Base-by-base conservation (phyloP, 2,888 invertebrate genomes). In the Magallana nippona region DNA sequence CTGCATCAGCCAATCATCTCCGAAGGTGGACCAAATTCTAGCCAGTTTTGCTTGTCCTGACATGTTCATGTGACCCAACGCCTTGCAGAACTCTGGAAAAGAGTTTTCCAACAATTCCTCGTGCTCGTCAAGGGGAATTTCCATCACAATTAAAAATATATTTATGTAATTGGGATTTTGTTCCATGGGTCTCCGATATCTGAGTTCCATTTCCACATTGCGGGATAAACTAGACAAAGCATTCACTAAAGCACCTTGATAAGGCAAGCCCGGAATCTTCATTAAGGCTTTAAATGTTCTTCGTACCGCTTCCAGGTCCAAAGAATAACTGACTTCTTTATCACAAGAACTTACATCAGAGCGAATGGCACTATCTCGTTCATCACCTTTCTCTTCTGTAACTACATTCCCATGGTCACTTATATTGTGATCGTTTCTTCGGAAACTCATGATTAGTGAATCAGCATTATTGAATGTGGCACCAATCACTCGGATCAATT, bases 61-160 rank as follows among this genome's bases (percentile, higher is more conserved):
- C 1, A 97, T 93, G 0, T 97, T 96, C 88, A 98, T 95, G 93
- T 96, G 95, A 82, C 96, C 96, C 0, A 96, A 96, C 0, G 97
- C 97, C 90, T 96, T 96, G 92, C 95, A 95, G 83, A 95, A 92
- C 85, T 96, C 96, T 0, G 97, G 97, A 86, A 98, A 94, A 0
- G 97, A 97, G 60, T 96, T 96, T 94, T 98, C 97, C 90, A 98
- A 94, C 93, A 97, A 98, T 93, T 98, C 97, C n/a, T 94, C 94
- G 85, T 91, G 92, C 83, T 94, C 92, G 78, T 95, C 87, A 88
- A 95, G 96, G 1, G 97, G 97, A 90, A 97, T 96, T 94, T 97
- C 97, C 91, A 97, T 96, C 55, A 97, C 96, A 86, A 97, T 97
- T 71, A 97, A 94, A 91, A 96, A 95, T 63, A 96, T 95, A 90